These are phyloP conservation scores for Pegoplata infirma DNA, from an alignment of 2,888 invertebrate genomes.

Conservation along the genomic window DNA sequence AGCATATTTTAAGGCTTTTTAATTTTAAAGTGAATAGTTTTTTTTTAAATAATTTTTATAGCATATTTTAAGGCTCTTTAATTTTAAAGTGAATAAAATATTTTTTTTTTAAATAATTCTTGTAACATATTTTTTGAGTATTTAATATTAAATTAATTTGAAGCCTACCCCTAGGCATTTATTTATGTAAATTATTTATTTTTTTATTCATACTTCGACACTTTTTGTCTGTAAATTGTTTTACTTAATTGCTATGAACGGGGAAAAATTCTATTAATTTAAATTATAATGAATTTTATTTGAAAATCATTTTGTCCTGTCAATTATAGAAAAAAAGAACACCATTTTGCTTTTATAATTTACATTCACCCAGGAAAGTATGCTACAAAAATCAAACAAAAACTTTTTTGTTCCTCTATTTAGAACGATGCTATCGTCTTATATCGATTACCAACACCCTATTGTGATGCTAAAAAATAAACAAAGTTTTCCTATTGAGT, in stretches of 20 bases:
- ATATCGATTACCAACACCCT: background rate
- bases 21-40: too few relatives aligned
- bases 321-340: background rate
- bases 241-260: background rate
- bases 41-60: background rate
- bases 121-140: background rate
- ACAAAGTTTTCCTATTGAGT: background rate
- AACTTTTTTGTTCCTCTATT: background rate
- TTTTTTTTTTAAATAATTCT: background rate
- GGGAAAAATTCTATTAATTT: background rate
- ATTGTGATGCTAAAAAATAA: background rate
- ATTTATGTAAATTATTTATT: background rate
- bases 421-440: background rate
- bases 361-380: background rate
- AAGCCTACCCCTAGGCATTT: background rate
- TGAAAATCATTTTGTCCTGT: background rate
- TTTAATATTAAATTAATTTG: background rate
- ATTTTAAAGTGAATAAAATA: too few relatives aligned
- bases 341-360: background rate
- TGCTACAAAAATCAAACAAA: background rate
- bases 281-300: background rate
- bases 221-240: background rate
- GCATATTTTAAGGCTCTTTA: background rate
- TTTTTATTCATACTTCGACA: background rate
- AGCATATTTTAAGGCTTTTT: too few relatives aligned